Percentiles rank a stretch among this genome's conserved stretches.
phyloP scores from a whole-genome alignment of 2,797 vertebrate genomes.

The Sebastes cheni region DNA sequence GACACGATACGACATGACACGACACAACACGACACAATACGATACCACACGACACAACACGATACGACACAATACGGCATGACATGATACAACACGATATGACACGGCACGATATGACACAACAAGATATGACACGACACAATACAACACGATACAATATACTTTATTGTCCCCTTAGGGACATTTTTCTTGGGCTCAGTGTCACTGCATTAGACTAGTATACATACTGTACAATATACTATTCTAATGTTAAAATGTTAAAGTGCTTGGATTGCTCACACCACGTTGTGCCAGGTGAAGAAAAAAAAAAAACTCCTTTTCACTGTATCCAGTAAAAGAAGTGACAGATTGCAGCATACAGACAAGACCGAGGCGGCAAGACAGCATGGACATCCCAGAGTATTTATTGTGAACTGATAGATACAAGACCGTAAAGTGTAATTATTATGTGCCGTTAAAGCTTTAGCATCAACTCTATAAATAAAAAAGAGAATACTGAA shows the following conservation, averaged over 20 bases:
- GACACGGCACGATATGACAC: neutral
- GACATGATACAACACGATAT: no score
- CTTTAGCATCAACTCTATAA: neutral
- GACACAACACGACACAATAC: no score
- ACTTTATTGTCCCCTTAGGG: no score
- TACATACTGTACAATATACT: neutral
- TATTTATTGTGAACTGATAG: neutral
- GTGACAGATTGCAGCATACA: neutral
- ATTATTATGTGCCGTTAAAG: neutral
- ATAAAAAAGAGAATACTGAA: neutral
- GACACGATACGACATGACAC: accelerated
- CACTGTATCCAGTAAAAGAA: neutral
- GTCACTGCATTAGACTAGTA: neutral
- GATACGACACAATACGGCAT: no score
- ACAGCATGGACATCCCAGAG: neutral
- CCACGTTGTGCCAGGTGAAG: neutral
- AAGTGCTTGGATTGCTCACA: neutral
- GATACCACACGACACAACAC: no score
- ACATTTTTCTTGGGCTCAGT: neutral
- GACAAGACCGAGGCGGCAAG: neutral
- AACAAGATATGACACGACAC: neutral
- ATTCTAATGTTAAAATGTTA: neutral
- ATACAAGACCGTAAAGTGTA: neutral
- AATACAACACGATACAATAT: neutral
- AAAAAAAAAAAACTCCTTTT: neutral